Percentiles rank a stretch among this genome's conserved stretches.
Evolutionary conservation across 2,113 vertebrate genomes (phyloP).

Genomic region (Saimiri boliviensis): DNA sequence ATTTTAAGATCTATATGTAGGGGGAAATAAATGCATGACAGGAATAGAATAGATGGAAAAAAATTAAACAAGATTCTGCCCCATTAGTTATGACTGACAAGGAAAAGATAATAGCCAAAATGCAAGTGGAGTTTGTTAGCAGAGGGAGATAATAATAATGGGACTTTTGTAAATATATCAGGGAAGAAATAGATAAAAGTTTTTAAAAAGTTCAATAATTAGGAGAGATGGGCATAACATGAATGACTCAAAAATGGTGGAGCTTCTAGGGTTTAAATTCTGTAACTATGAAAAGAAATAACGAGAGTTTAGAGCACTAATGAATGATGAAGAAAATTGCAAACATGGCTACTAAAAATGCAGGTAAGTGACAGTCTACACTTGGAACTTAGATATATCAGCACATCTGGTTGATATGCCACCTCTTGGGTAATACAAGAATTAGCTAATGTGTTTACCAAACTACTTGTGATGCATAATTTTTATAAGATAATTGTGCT

Average conservation of each 20-base stretch:
- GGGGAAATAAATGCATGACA: conserved; percentile 60
- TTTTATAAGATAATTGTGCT: conserved; percentile 62
- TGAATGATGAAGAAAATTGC: conserved; percentile 12
- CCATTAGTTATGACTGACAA: conserved; percentile 76
- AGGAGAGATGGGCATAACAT: neutral
- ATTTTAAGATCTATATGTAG: conserved; percentile 67
- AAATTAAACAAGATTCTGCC: conserved; percentile 66
- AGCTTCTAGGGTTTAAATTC: conserved; percentile 31
- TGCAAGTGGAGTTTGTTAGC: conserved; percentile 68
- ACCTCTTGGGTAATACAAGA: conserved; percentile 21
- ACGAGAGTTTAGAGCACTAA: neutral
- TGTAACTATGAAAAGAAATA: conserved; percentile 10
- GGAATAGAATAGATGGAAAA: conserved; percentile 59
- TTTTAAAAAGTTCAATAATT: conserved; percentile 50
- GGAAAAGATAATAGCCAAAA: conserved; percentile 70
- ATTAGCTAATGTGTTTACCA: conserved; percentile 48
- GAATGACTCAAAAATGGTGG: neutral
- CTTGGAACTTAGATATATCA: conserved; percentile 31
- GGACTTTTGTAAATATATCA: conserved; percentile 61
- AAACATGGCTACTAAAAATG: conserved; percentile 44
- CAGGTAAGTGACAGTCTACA: neutral
- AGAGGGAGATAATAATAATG: conserved; percentile 66
- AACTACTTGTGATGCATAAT: conserved; percentile 44
- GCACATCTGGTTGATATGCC: neutral
- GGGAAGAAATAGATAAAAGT: conserved; percentile 49